Percentiles rank a stretch among this genome's conserved stretches.
phyloP scores from a whole-genome alignment of 2,888 invertebrate species.

The Rotaria magnacalcarata region DNA sequence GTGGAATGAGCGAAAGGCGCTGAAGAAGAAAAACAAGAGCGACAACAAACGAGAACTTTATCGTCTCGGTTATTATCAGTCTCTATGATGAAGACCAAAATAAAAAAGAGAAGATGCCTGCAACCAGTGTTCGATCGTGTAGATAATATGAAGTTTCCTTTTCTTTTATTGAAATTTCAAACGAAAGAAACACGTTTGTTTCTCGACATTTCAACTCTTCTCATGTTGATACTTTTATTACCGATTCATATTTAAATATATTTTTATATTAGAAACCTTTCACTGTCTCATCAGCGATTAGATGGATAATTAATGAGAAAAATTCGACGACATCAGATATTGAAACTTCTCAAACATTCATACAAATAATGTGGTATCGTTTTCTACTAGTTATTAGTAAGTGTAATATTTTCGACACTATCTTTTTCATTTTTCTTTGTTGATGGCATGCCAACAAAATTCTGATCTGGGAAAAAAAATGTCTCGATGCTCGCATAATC shows the following conservation, averaged over 20 bases:
- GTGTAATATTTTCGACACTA: background rate
- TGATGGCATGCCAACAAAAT: no score
- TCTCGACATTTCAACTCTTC: background rate
- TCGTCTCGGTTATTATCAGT: background rate
- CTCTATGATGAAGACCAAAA: background rate
- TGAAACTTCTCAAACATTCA: background rate
- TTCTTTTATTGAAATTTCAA: no score
- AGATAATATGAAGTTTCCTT: background rate
- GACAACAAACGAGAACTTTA: background rate
- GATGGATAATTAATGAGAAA: background rate
- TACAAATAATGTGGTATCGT: constrained; percentile 8
- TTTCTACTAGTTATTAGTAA: background rate
- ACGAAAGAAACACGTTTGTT: no score
- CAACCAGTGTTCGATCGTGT: background rate
- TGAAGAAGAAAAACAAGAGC: background rate
- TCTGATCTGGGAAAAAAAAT: background rate
- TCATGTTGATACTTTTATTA: background rate
- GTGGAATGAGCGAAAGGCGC: background rate
- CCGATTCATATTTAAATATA: background rate
- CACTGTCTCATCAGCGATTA: background rate
- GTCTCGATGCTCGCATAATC: background rate
- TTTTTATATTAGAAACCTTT: background rate
- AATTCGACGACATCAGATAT: background rate
- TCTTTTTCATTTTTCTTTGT: background rate
- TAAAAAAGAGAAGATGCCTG: background rate